phyloP scores from a whole-genome alignment of 2,888 invertebrate species.

The Eupithecia vulgata region DNA sequence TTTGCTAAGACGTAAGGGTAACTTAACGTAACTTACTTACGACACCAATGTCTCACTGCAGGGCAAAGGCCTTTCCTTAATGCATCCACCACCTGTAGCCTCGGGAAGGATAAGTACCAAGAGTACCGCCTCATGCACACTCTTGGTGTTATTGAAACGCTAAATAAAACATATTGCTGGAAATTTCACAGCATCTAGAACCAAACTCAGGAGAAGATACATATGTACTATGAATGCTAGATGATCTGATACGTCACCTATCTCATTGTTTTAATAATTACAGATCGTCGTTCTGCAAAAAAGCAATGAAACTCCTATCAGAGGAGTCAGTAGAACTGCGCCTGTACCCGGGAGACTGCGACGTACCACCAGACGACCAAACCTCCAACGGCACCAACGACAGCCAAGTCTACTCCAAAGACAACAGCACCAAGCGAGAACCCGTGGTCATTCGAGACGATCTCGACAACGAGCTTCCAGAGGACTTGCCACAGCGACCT shows the following conservation, averaged over 20 bases:
- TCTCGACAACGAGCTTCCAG: constrained; percentile 75
- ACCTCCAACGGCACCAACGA: constrained; percentile 50
- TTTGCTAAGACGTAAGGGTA: constrained; percentile 91
- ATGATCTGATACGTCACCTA: not conserved
- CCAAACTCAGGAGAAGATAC: not conserved
- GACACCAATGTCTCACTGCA: not conserved
- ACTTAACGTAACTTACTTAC: too few relatives aligned
- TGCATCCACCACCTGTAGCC: not conserved
- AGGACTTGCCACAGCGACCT: constrained; percentile 68
- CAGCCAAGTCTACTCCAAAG: constrained; percentile 54
- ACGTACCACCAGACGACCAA: constrained; percentile 80
- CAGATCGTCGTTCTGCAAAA: constrained; percentile 92
- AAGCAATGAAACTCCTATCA: constrained; percentile 88
- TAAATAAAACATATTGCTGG: not conserved
- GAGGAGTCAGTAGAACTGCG: constrained; percentile 89
- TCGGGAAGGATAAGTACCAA: not conserved
- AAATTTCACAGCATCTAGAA: not conserved
- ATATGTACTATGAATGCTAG: not conserved
- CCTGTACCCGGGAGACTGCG: constrained; percentile 91
- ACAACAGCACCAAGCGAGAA: constrained; percentile 60
- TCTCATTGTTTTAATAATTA: constrained; percentile 36
- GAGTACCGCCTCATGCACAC: not conserved
- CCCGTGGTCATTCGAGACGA: constrained; percentile 54
- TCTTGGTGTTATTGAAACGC: not conserved
- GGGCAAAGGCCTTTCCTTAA: not conserved